A percentile compares a stretch with the other conserved stretches of the same genome.
These are phyloP conservation scores for Semaprochilodus insignis DNA, from an alignment of 2,797 vertebrate genomes.

Conservation along the genomic window DNA sequence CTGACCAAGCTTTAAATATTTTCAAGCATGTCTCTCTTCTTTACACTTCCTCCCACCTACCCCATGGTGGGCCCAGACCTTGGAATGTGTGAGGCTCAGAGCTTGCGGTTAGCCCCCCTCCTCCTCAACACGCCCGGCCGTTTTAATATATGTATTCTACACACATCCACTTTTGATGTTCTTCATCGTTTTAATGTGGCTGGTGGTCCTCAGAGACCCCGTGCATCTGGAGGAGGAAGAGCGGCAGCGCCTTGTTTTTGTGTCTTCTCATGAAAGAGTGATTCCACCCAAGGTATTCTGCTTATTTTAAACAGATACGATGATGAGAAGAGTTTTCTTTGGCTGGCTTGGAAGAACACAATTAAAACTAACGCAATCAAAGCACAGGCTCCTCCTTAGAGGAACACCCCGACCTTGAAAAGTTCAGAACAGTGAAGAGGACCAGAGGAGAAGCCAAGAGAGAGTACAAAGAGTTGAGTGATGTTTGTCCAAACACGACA, in stretches of 20 bases:
- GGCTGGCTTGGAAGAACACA: slow-evolving; percentile 22
- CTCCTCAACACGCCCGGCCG: not conserved
- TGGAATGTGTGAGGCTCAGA: slow-evolving; percentile 75
- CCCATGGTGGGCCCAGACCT: slow-evolving; percentile 63
- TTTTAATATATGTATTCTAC: slow-evolving; percentile 53
- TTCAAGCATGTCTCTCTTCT: slow-evolving; percentile 73
- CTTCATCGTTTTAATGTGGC: slow-evolving; percentile 59
- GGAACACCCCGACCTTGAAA: slow-evolving; percentile 42
- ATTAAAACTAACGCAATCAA: slow-evolving; percentile 48
- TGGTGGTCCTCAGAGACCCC: slow-evolving; percentile 29
- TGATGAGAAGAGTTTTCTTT: slow-evolving; percentile 29
- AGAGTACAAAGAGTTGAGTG: not conserved
- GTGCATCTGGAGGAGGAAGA: slow-evolving; percentile 29
- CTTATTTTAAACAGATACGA: slow-evolving; percentile 33
- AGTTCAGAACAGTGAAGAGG: not conserved
- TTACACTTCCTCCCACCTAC: slow-evolving; percentile 67
- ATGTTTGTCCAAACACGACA: not conserved
- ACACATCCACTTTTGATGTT: slow-evolving; percentile 59
- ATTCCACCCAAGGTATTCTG: slow-evolving; percentile 36
- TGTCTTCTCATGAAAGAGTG: slow-evolving; percentile 19
- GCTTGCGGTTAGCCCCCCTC: slow-evolving; percentile 62
- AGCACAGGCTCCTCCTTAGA: not conserved
- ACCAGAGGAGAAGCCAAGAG: not conserved
- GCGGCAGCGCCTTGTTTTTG: slow-evolving; percentile 3
- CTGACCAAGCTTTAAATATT: slow-evolving; percentile 75